Base-by-base conservation (phyloP, 2,113 vertebrate species). In the Rhinogobius similis region DNA sequence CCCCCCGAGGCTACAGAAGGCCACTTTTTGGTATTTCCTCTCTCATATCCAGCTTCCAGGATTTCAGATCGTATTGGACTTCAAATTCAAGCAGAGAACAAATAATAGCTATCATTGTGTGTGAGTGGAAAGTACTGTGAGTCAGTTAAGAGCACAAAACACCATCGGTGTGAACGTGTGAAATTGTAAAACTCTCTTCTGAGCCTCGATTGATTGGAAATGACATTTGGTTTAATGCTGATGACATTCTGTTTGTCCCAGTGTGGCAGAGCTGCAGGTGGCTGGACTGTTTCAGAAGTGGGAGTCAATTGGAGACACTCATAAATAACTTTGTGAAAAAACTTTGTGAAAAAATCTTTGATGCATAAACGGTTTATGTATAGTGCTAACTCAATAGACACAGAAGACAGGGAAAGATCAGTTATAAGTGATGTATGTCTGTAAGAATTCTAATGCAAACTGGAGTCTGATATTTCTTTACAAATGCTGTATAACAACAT, bases 211-310 rank as follows among this genome's bases (percentile, higher is more conserved):
- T 80, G 79, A 78, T 78, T 82, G 53, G 68, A 23, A 0, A 0
- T 73, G 75, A 52, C 53, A 75, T 75, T 80, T 82, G 16, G 24
- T 21, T 44, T 75, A 75, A 75, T 71, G 72, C 38, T 62, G 76
- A 76, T 68, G 75, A 73, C 77, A 58, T 75, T 73, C 59, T 52
- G 73, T 77, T 74, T 65, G 72, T 76, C 27, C 65, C 62, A 21
- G 66, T 46, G 64, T 44, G 78, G 20, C 0, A n/a, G 1, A 23
- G 43, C 73, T 58, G 41, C 48, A 65, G 72, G 82, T 43, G 56
- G n/a, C 56, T 61, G 65, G 5, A 38, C 18, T 10, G 18, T 24
- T 0, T 44, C 5, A 52, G 66, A 41, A 26, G 23, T 69, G 56
- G 13, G 39, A 27, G 50, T 36, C 43, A 38, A 29, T 24, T 58